Conservation (phyloP, 64 coral and sea anemone species). For the Stylophora pistillata region DNA sequence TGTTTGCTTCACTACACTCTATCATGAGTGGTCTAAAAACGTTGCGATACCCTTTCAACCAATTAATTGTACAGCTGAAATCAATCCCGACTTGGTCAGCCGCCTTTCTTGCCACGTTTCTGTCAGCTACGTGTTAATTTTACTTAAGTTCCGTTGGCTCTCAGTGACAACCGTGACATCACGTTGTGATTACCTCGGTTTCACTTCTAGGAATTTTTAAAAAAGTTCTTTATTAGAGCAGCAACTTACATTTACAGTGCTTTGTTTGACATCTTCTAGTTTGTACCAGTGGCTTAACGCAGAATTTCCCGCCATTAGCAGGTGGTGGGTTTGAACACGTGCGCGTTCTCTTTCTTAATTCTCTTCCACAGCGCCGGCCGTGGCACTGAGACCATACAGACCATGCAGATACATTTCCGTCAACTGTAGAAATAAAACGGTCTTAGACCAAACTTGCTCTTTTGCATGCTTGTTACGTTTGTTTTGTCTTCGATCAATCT, state of each 20-base stretch:
- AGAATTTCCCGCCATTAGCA: constrained; percentile 71
- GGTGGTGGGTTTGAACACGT: constrained; percentile 67
- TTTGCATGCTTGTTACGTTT: background rate
- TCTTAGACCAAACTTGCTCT: background rate
- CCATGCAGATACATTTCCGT: constrained; percentile 60
- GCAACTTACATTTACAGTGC: constrained; percentile 45
- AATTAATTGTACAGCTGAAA: too few species aligned
- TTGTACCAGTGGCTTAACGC: constrained; percentile 15
- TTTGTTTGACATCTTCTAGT: constrained; percentile 26
- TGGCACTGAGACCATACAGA: constrained; percentile 53
- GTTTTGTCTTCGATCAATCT: background rate
- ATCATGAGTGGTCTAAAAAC: too few species aligned
- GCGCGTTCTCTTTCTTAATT: constrained; percentile 44
- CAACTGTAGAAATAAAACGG: constrained; percentile 8
- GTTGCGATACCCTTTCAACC: too few species aligned
- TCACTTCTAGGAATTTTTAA: too few species aligned
- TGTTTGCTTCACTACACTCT: too few species aligned
- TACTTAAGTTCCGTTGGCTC: too few species aligned
- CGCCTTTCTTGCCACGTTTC: too few species aligned
- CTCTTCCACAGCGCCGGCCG: constrained; percentile 47
- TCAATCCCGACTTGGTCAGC: too few species aligned
- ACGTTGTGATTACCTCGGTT: too few species aligned
- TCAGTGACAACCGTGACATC: too few species aligned
- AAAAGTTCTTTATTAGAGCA: background rate
- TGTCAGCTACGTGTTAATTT: too few species aligned